A percentile compares a stretch with the other conserved stretches of the same genome.
Conservation (phyloP, 2,113 vertebrate species). For the Syngnathus typhle region DNA sequence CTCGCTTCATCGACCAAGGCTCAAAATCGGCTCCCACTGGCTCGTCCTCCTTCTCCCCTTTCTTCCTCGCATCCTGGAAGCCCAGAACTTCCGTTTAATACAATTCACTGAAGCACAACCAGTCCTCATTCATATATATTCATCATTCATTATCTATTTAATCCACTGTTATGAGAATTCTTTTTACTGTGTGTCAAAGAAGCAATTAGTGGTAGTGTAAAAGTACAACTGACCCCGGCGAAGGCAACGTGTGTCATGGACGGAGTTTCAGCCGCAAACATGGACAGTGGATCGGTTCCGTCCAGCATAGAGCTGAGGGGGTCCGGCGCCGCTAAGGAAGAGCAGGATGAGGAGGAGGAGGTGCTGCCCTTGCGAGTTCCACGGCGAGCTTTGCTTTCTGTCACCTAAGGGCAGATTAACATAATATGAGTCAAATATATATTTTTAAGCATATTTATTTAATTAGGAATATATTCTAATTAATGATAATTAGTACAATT, state of each 20-base stretch:
- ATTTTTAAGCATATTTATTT: no score
- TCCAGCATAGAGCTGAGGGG: constrained; percentile 90
- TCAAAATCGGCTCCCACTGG: constrained; percentile 85
- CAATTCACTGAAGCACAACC: background rate
- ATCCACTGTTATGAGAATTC: background rate
- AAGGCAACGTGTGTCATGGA: constrained; percentile 51
- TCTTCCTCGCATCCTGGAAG: constrained; percentile 80
- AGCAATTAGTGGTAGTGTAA: background rate
- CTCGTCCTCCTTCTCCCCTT: constrained; percentile 74
- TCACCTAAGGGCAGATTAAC: constrained; percentile 72
- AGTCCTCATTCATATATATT: background rate
- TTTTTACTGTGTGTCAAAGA: background rate
- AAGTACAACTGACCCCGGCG: constrained; percentile 49
- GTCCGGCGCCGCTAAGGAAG: constrained; percentile 77
- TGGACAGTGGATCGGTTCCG: constrained; percentile 87
- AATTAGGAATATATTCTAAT: no score
- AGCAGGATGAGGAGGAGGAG: constrained; percentile 89
- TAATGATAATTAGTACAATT: no score
- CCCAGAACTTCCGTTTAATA: constrained; percentile 8
- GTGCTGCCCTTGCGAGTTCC: constrained; percentile 87
- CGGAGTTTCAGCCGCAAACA: constrained; percentile 83
- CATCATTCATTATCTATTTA: background rate
- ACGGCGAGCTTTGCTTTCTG: constrained; percentile 84
- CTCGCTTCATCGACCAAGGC: constrained; percentile 84
- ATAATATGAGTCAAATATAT: no score